Evolutionary conservation across 1,140 invertebrate genomes (phyloP), one percentile per base, ranked within the genome.

Genomic region (Helicoverpa zea): DNA sequence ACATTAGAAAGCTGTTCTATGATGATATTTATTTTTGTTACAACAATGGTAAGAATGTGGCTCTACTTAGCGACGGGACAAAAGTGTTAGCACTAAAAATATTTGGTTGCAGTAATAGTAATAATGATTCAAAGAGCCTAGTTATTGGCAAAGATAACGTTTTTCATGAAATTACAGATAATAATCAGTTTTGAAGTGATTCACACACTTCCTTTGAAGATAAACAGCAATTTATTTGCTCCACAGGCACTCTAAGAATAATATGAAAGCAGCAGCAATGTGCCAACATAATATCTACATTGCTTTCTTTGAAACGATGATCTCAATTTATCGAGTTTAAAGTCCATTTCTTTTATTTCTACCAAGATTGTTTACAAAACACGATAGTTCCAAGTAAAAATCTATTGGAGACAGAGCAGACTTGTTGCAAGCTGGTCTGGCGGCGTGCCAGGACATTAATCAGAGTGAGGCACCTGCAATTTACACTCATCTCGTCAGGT

Each of bases 381-480:
- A 63, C 29, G 75, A 64, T 64, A 47, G 75, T 77, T 77, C 75
- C 29, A 14, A 77, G 75, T 64, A 64, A 77, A 77, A 76, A 35
- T n/a, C 47, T 14, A 66, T 47, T 49, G 63, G 49, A 77, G 61
- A 54, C 29, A 61, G 14, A 11, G 47, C 68, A 79, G 82, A 81
- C 82, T 79, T 83, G 82, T 83, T 81, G 79, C 79, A 81, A 80
- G 49, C 43, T 18, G 35, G 35, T 13, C 54, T 87, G 86, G 86
- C 84, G 73, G 43, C 13, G 0, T 58, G 84, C 86, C 84, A 86
- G 79, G 29, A 80, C 77, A 72, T 85, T 84, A 85, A 83, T 85
- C 84, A 82, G 74, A 66, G 80, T 72, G 66, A 77, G 74, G 82
- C 83, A 87, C 82, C 86, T 85, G 86, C 81, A 81, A 76, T 82